Conservation (phyloP, 92 coral and sea anemone genomes). For the Palythoa grandis region DNA sequence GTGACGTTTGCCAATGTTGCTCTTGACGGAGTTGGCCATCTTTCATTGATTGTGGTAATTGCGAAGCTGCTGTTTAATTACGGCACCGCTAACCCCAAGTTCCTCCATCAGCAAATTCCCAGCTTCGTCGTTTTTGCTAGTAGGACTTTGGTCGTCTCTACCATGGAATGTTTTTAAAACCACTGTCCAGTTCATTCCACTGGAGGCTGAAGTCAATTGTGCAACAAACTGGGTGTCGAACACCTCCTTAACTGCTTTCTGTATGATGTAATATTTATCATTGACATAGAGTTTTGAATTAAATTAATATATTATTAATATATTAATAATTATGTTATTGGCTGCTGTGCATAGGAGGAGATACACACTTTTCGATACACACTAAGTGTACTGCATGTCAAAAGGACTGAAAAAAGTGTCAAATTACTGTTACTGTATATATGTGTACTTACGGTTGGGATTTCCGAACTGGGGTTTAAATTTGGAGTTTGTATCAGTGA, state of each 20-base stretch:
- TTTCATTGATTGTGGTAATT: not conserved
- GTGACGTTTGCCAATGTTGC: not conserved
- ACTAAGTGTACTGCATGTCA: not conserved
- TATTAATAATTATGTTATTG: too few relatives aligned
- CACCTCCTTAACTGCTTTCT: conserved; percentile 8
- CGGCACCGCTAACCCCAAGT: not conserved
- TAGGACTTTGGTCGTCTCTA: conserved; percentile 7
- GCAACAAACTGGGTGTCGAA: conserved; percentile 8
- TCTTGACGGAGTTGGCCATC: conserved; percentile 5
- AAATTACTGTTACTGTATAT: too few relatives aligned
- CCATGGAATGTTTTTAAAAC: not conserved
- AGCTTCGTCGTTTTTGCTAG: not conserved
- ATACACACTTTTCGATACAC: not conserved
- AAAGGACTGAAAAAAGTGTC: too few relatives aligned
- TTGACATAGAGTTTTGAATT: not conserved
- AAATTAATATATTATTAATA: not conserved
- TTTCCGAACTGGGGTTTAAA: too few relatives aligned
- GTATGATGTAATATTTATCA: not conserved
- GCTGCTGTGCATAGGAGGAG: too few relatives aligned
- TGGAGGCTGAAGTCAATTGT: not conserved
- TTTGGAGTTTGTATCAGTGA: too few relatives aligned
- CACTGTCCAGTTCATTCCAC: conserved; percentile 1
- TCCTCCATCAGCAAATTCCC: not conserved
- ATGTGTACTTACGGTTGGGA: too few relatives aligned
- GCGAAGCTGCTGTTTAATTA: not conserved